Evolutionary conservation across 2,113 vertebrate species (phyloP), one percentile per base, ranked within the genome.

Genomic region (Enhydra lutris): DNA sequence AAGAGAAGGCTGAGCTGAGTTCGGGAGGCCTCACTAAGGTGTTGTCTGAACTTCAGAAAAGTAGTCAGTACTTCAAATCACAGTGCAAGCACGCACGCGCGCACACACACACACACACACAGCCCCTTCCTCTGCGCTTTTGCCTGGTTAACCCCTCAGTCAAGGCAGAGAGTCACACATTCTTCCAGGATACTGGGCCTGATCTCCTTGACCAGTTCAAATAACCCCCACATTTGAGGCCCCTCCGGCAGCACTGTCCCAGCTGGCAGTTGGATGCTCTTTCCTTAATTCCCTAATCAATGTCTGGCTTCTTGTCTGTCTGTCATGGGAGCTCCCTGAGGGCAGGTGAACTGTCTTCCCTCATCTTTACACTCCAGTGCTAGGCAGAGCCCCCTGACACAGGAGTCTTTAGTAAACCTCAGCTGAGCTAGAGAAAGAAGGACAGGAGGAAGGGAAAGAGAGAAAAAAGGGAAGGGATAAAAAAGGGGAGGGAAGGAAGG

Each of bases 1-100:
- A 50, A 29, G 26, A 88, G 47, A 67, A 61, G 31, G 14, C 20
- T 45, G 71, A 59, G 34, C 10, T 42, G 20, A 55, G n/a, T 29
- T 17, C 23, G 7, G 11, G 24, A 34, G 8, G 1, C 15, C 83
- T 79, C 61, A 57, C 18, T 80, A 45, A 34, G n/a, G 12, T 50
- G 18, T 10, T 29, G n/a, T 12, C 3, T 55, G 36, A 34, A 23
- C 65, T 47, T 82, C 26, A 73, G 7, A 57, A 52, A 57, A 23
- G 55, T n/a, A 45, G 39, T 24, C 26, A 7, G 24, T 17, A 24
- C 52, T 52, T 79, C 79, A 65, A 2, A 73, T 47, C 23, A 15
- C 2, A 63, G 59, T 61, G 59, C 0, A 0, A 61, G 23, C 50
- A 52, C 50, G 14, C 0, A 3, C 13, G 13, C 3, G 14, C 26